Conservation (phyloP, 2,113 vertebrate species). For the Rhinoderma darwinii region DNA sequence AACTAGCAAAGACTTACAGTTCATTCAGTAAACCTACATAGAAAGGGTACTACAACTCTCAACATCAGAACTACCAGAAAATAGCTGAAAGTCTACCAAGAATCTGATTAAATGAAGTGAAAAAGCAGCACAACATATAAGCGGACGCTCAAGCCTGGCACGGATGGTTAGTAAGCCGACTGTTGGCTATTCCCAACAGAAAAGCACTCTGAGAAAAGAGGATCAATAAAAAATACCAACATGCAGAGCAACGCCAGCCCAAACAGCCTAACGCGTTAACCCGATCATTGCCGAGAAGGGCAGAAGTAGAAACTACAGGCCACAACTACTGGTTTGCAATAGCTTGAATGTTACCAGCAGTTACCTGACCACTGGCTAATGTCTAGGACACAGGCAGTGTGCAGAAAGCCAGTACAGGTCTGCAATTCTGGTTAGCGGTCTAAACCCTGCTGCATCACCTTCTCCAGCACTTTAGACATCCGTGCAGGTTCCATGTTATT, state of each 20-base stretch:
- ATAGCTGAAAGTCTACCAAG: background rate
- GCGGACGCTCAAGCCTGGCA: constrained; percentile 64
- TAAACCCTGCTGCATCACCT: constrained; percentile 62
- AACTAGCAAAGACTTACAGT: too few relatives aligned
- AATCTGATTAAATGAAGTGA: background rate
- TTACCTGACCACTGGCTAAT: constrained; percentile 45
- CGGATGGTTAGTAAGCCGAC: constrained; percentile 72
- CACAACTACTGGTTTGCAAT: background rate
- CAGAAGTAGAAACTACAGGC: background rate
- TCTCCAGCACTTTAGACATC: constrained; percentile 61
- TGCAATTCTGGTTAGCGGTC: constrained; percentile 59
- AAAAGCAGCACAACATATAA: background rate
- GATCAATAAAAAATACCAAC: constrained; percentile 9
- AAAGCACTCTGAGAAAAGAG: constrained; percentile 56
- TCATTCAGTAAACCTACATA: too few relatives aligned
- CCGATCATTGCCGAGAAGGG: background rate
- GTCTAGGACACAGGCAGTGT: background rate
- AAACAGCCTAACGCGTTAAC: constrained; percentile 15
- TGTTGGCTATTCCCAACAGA: constrained; percentile 71
- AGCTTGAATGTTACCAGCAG: background rate
- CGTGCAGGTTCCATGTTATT: constrained; percentile 62
- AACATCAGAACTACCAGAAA: background rate
- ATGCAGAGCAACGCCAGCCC: background rate
- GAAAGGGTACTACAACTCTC: background rate
- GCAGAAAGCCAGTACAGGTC: constrained; percentile 57